Evolutionary conservation across 2,888 invertebrate genomes (phyloP).

Genomic region (Trypoxylon attenuatum): DNA sequence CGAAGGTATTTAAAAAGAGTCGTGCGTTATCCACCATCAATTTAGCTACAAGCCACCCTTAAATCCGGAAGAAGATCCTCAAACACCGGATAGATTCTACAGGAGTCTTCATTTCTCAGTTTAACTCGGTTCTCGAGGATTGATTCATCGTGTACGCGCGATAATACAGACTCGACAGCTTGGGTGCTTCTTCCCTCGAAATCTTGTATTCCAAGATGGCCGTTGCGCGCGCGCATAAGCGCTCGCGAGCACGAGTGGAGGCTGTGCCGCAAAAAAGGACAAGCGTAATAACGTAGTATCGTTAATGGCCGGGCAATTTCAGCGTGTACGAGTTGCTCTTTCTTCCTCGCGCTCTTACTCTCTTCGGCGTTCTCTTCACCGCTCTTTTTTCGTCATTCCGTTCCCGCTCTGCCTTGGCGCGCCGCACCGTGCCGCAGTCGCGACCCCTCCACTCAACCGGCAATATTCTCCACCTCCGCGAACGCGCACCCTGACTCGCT

Average conservation of each 20-base stretch:
- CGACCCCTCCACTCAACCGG: conserved; percentile 26
- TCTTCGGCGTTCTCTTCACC: conserved; percentile 15
- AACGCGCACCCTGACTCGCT: not conserved
- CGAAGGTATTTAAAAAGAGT: too few species aligned
- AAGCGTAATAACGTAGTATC: conserved; percentile 74
- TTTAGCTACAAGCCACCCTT: too few species aligned
- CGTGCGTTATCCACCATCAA: too few species aligned
- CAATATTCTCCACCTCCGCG: conserved; percentile 26
- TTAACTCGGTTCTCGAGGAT: not conserved
- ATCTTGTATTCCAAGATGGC: conserved; percentile 73
- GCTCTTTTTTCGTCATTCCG: conserved; percentile 7
- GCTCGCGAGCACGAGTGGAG: conserved; percentile 62
- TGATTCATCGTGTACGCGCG: not conserved
- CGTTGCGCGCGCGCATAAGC: conserved; percentile 50
- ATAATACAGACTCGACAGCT: not conserved
- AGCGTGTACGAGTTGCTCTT: conserved; percentile 68
- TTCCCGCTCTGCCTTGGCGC: not conserved
- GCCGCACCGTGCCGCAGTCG: not conserved
- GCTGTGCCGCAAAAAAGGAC: conserved; percentile 70
- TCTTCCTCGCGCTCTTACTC: conserved; percentile 44
- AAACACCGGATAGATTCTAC: too few species aligned
- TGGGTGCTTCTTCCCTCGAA: conserved; percentile 38
- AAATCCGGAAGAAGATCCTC: too few species aligned
- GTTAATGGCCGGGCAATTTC: conserved; percentile 74
- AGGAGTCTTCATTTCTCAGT: too few species aligned